A percentile compares a stretch with the other conserved stretches of the same genome.
Evolutionary conservation across 2,113 vertebrate genomes (phyloP).

Genomic region (Menidia beryllina): DNA sequence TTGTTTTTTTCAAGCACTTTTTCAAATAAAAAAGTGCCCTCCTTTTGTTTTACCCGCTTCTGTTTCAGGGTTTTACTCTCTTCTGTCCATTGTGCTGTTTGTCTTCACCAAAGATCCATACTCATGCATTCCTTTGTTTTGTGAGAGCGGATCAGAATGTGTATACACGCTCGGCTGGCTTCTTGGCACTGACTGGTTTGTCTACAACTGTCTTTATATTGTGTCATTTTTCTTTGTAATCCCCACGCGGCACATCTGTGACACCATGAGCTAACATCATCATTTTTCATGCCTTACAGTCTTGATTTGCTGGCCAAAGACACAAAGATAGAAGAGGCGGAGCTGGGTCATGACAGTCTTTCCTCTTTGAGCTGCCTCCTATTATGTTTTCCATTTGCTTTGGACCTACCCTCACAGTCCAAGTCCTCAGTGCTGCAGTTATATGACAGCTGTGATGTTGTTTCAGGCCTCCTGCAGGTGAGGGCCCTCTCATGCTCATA

Average conservation of each 20-base stretch:
- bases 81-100: conserved; percentile 69
- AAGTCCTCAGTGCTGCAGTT: conserved; percentile 61
- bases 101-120: conserved; percentile 71
- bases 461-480: conserved; percentile 78
- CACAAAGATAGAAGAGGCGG: conserved; percentile 37
- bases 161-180: conserved; percentile 66
- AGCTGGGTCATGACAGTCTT: conserved; percentile 61
- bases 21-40: accelerated
- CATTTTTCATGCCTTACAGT: conserved; percentile 47
- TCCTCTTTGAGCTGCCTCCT: conserved; percentile 79
- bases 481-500: conserved; percentile 32
- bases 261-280: not conserved
- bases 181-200: conserved; percentile 73
- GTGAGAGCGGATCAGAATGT: conserved; percentile 58
- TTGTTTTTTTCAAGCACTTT: not conserved
- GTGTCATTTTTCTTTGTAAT: not conserved
- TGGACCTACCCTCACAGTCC: conserved; percentile 74
- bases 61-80: conserved; percentile 70
- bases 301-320: conserved; percentile 46
- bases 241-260: not conserved
- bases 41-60: conserved; percentile 6
- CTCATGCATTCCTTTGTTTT: conserved; percentile 71
- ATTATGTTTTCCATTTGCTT: conserved; percentile 81
- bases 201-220: conserved; percentile 14
- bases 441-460: conserved; percentile 76